A percentile compares a stretch with the other conserved stretches of the same genome.
Conservation (phyloP, 1,140 invertebrate genomes). For the Trichomalopsis sarcophagae region DNA sequence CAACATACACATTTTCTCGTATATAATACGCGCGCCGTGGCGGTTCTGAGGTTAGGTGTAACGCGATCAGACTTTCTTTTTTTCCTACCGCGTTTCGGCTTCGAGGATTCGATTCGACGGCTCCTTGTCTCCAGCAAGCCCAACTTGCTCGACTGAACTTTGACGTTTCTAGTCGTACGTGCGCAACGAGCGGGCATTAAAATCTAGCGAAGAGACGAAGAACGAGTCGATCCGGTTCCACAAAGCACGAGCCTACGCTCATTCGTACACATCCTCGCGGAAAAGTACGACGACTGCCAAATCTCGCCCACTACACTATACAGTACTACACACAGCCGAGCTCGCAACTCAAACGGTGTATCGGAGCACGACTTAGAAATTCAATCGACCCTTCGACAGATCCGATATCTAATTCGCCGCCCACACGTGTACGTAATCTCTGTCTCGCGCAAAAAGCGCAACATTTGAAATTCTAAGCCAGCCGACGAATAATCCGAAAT, state of each 20-base stretch:
- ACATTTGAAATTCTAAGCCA: conserved; percentile 13
- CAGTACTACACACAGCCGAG: no score
- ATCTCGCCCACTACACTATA: neutral
- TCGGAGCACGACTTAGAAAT: neutral
- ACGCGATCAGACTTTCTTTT: neutral
- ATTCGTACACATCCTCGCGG: no score
- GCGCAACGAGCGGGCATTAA: neutral
- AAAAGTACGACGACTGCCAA: neutral
- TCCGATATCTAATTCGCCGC: neutral
- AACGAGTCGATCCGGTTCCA: neutral
- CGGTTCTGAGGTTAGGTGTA: conserved; percentile 44
- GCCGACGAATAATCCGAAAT: neutral
- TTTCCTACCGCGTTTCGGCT: neutral
- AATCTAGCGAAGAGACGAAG: neutral
- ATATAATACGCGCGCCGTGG: no score
- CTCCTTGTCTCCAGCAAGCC: no score
- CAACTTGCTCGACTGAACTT: no score
- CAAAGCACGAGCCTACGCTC: no score
- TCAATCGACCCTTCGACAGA: neutral
- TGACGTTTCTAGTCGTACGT: no score
- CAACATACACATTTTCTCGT: no score
- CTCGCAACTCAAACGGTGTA: neutral
- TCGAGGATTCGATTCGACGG: no score
- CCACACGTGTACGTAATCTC: neutral
- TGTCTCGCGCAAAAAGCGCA: neutral